Base-by-base conservation (phyloP, 2,797 vertebrate species). In the Sitta carolinensis region DNA sequence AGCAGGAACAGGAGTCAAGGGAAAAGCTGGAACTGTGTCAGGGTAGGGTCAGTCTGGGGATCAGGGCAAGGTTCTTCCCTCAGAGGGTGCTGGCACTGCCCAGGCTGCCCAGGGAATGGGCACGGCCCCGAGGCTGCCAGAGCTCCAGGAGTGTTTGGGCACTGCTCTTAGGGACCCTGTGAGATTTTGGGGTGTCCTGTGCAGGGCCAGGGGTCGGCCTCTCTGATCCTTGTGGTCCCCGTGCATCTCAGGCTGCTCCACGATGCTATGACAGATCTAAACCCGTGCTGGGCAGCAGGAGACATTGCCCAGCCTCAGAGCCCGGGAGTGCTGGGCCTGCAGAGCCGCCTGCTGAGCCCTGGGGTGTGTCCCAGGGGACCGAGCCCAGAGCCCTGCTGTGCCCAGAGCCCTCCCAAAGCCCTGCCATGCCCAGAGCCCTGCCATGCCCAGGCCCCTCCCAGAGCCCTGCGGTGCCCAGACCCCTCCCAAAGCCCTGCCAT, bases 141-240 rank as follows among this genome's bases (percentile, higher is more conserved):
- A 82, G 30, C 69, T 75, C 48, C 34, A 7, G 48, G 34, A 22
- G 30, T 0, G 0, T 54, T 61, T 26, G 30, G 20, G 22, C 27
- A 29, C 0, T 0, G 1, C 43, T 27, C 1, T 2, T 13, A 64
- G 67, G 19, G 13, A 50, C 16, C 16, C 1, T 0, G 10, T 32
- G 67, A 26, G 27, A 17, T 51, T 70, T 27, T 66, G 52, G 38
- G 45, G 5, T n/a, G n/a, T 72, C 19, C 30, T 51, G 51, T 27
- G 32, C 66, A 29, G 22, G 3, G 1, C 32, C 59, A 25, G 38
- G 52, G 2, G 25, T 4, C 34, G 59, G 1, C 10, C 27, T 64
- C 12, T 18, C 0, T 58, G n/a, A n/a, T 38, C 43, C 32, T 0
- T 2, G 11, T 26, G 50, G 17, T 8, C 38, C 14, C 42, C 2